phyloP scores from a whole-genome alignment of 2,797 vertebrate genomes.

The Mus spretus region DNA sequence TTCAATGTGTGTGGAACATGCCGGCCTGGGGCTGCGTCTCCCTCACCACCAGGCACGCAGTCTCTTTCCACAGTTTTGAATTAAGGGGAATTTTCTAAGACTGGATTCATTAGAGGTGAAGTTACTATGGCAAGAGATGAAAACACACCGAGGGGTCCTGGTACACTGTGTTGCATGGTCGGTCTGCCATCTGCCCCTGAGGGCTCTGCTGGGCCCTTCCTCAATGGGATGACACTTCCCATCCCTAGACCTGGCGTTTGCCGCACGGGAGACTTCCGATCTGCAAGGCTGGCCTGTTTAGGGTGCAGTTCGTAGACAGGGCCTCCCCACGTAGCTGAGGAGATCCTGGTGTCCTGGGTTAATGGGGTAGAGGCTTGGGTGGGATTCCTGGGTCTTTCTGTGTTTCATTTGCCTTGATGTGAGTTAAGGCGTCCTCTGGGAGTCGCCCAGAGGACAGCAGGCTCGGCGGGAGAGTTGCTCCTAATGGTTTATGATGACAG shows the following conservation, averaged over 20 bases:
- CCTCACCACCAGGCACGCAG: accelerated
- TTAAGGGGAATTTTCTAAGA: background rate
- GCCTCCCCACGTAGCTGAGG: background rate
- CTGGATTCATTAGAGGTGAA: background rate
- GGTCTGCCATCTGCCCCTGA: accelerated
- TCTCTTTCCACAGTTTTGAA: background rate
- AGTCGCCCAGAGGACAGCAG: background rate
- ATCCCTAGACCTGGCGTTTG: background rate
- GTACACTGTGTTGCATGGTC: accelerated
- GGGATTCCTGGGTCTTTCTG: accelerated
- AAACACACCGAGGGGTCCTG: background rate
- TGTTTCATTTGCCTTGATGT: accelerated
- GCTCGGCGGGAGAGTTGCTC: accelerated
- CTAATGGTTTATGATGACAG: constrained; percentile 34
- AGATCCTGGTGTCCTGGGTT: background rate
- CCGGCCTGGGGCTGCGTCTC: accelerated
- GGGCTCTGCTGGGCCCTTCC: no score
- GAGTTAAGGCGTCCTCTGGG: background rate
- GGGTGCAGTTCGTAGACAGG: background rate
- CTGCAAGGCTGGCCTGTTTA: background rate
- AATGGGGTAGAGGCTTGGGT: background rate
- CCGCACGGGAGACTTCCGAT: no score
- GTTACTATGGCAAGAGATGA: background rate
- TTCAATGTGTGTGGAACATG: background rate
- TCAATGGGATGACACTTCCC: accelerated